These are phyloP conservation scores for Charaxes varanes DNA, from an alignment of 1,140 invertebrate genomes.

Conservation along the genomic window DNA sequence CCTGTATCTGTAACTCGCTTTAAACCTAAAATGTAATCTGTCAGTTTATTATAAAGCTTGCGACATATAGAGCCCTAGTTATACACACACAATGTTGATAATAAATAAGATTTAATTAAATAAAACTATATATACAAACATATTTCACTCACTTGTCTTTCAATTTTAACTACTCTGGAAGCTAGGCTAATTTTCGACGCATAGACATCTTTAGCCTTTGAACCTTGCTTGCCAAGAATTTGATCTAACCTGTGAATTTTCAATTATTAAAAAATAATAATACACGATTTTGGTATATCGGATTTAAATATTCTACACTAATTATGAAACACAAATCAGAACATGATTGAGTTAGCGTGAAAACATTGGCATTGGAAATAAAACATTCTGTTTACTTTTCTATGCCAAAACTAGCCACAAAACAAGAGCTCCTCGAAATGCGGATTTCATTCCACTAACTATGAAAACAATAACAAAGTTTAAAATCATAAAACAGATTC, in stretches of 20 bases:
- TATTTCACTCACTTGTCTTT: slow-evolving; percentile 87
- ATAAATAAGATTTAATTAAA: no score
- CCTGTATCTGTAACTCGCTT: no score
- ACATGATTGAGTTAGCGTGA: slow-evolving; percentile 18
- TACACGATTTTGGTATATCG: not conserved
- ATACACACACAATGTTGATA: no score
- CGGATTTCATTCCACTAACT: slow-evolving; percentile 16
- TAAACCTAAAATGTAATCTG: no score
- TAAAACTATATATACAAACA: not conserved
- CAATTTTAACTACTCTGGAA: slow-evolving; percentile 94
- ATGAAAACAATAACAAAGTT: slow-evolving; percentile 29
- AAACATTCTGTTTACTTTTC: slow-evolving; percentile 25
- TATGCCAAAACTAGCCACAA: slow-evolving; percentile 20
- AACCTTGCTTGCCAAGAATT: slow-evolving; percentile 94
- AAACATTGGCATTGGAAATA: slow-evolving; percentile 26
- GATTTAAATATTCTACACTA: slow-evolving; percentile 9
- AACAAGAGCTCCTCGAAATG: slow-evolving; percentile 18
- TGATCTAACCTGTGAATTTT: slow-evolving; percentile 86
- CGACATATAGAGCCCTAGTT: no score
- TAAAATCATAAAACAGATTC: slow-evolving; percentile 15
- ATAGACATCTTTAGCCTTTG: slow-evolving; percentile 94
- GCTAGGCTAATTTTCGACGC: slow-evolving; percentile 95
- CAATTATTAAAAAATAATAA: not conserved
- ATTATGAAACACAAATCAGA: slow-evolving; percentile 10
- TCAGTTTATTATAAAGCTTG: no score